Evolutionary conservation across 2,797 vertebrate genomes (phyloP).

Genomic region (Eupleurogrammus muticus): DNA sequence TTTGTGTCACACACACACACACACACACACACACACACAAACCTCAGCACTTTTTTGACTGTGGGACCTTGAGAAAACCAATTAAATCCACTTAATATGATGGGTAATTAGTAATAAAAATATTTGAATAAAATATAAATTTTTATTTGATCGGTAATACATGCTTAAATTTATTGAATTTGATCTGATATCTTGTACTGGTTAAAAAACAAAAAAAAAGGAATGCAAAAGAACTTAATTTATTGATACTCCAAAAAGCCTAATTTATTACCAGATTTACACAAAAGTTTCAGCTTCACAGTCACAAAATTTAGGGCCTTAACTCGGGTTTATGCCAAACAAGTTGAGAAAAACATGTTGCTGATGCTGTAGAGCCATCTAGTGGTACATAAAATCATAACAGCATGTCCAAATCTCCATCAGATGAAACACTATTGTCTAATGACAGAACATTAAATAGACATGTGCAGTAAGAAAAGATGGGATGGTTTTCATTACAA

Average conservation of each 20-base stretch:
- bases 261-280: neutral
- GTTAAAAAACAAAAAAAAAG: too few species aligned
- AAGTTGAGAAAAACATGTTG: too few species aligned
- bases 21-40: too few species aligned
- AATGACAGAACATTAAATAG: neutral
- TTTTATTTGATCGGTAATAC: neutral
- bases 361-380: neutral
- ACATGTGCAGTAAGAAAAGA: neutral
- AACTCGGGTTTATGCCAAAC: neutral
- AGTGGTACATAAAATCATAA: neutral
- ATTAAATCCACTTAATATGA: too few species aligned
- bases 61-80: too few species aligned
- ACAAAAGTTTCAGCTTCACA: too few species aligned
- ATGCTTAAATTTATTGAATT: neutral
- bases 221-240: neutral
- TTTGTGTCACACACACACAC: too few species aligned
- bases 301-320: neutral
- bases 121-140: neutral
- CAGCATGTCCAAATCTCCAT: neutral
- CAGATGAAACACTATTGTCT: neutral
- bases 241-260: neutral
- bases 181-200: neutral
- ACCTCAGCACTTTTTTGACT: too few species aligned
- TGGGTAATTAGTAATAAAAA: too few species aligned
- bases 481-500: neutral